These are phyloP conservation scores for Amblyteles armatorius DNA, from an alignment of 2,888 invertebrate species.

Conservation along the genomic window DNA sequence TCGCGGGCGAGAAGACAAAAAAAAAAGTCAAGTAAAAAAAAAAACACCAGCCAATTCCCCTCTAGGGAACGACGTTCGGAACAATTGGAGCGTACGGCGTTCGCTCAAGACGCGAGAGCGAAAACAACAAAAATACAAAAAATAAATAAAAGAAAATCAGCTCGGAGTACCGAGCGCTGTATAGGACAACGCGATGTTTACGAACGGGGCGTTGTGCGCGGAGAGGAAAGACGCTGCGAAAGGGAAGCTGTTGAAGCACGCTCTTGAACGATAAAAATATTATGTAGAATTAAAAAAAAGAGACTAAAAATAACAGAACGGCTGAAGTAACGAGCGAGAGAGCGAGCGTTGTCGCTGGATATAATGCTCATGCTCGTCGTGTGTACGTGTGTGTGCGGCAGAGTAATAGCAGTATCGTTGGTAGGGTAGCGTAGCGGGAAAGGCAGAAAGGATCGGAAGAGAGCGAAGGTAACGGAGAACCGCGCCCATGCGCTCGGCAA, in stretches of 20 bases:
- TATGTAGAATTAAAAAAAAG: background rate
- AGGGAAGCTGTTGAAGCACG: background rate
- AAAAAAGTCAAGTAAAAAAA: background rate
- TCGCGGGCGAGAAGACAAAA: conserved; percentile 13
- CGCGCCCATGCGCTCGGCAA: conserved; percentile 73
- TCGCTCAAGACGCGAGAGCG: background rate
- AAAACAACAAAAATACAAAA: background rate
- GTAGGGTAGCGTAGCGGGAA: conserved; percentile 1
- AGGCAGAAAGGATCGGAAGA: conserved; percentile 40
- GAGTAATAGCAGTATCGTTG: conserved; percentile 6
- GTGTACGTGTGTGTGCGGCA: background rate
- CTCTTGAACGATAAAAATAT: background rate
- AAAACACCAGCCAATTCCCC: background rate
- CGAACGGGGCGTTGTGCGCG: conserved; percentile 11
- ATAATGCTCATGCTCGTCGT: background rate
- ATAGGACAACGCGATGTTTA: background rate
- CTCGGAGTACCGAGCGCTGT: conserved; percentile 22
- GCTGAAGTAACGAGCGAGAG: conserved; percentile 9
- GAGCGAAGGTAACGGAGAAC: conserved; percentile 65
- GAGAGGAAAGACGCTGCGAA: conserved; percentile 18
- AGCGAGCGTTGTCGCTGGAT: background rate
- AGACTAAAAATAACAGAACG: too few species aligned
- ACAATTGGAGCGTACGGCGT: background rate
- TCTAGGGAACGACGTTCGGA: background rate
- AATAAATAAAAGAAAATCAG: background rate